Base-by-base conservation (phyloP, 2,113 vertebrate genomes). In the Takifugu flavidus region DNA sequence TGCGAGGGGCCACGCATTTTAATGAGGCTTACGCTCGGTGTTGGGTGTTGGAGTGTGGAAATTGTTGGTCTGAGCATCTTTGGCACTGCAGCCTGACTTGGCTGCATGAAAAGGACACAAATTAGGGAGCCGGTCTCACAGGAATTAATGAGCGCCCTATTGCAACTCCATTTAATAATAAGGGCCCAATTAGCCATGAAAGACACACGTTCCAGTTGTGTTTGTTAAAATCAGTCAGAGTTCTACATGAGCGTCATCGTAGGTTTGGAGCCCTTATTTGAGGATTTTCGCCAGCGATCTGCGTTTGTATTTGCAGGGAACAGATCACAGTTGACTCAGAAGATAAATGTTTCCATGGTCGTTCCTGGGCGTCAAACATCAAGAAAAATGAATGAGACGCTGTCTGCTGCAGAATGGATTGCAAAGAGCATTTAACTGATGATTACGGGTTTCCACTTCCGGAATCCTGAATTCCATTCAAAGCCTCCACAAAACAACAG, bases 1-100 rank as follows among this genome's bases (percentile, higher is more conserved):
- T 64, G 73, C 59, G 78, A 74, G 74, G 27, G 75, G 72, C 69
- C 67, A 72, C 72, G 80, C 80, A 83, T 86, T 80, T 82, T 77
- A 84, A 88, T 85, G 68, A 85, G 67, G 73, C 72, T 66, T 70
- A 82, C 64, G 57, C 60, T 44, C 69, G 67, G 59, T 51, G 59
- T 64, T 54, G 31, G 78, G 62, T 65, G 74, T 67, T 87, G 69
- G 76, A 77, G 75, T 75, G 74, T 75, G 61, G 63, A 67, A 70
- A 83, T 76, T 77, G 72, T 25, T 65, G 63, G 57, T 71, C 66
- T n/a, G 59, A 79, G 55, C 39, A n/a, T 74, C 72, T 78, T 75
- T 83, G 78, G 69, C 82, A 72, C 60, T 53, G 42, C 57, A 76
- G 55, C 55, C 66, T 59, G 65, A 29, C 66, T 82, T 79, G 69